Percentiles rank a stretch among this genome's conserved stretches.
These are phyloP conservation scores for Aricia artaxerxes DNA, from an alignment of 2,888 invertebrate genomes.

Conservation along the genomic window DNA sequence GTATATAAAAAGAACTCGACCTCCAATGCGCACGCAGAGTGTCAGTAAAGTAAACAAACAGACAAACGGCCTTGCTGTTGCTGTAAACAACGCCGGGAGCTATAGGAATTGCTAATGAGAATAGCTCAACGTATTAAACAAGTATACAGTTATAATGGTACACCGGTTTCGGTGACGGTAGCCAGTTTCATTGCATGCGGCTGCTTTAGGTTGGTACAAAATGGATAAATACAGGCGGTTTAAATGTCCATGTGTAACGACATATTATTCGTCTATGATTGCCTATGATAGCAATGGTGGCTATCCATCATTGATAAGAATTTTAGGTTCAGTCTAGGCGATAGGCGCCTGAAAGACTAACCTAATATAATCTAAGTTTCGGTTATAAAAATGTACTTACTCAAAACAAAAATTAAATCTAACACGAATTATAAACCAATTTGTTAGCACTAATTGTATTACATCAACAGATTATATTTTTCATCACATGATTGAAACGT, in stretches of 20 bases:
- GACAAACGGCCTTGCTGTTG: slow-evolving; percentile 37
- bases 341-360: no score
- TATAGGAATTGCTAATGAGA: not conserved
- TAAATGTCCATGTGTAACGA: no score
- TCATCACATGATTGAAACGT: slow-evolving; percentile 52
- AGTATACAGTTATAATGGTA: not conserved
- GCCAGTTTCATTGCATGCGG: not conserved
- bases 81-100: slow-evolving; percentile 4
- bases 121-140: not conserved
- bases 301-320: no score
- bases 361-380: no score
- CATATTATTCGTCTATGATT: no score
- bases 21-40: slow-evolving; percentile 36
- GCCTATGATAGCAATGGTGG: no score
- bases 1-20: slow-evolving; percentile 34
- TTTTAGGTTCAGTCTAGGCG: no score
- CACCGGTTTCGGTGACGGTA: not conserved
- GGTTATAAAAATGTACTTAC: no score
- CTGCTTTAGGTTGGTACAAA: no score
- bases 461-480: slow-evolving; percentile 40
- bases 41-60: slow-evolving; percentile 39
- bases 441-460: not conserved
- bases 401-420: no score
- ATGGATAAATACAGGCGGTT: no score
- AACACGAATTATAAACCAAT: not conserved